phyloP scores from a whole-genome alignment of 1,140 invertebrate genomes.

The Heterodera carotae region DNA sequence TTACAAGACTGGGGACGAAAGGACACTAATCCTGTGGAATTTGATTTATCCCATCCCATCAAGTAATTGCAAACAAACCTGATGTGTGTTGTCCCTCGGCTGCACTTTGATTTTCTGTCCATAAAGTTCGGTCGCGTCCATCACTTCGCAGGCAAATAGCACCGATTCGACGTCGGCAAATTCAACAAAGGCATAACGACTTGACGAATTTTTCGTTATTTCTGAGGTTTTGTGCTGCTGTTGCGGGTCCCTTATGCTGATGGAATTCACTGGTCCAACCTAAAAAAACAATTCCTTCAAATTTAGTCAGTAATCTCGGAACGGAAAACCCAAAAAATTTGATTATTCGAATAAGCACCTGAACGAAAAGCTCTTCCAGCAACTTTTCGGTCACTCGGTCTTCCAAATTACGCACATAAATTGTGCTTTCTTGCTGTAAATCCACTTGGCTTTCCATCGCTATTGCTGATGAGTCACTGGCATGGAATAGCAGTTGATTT shows the following conservation, averaged over 20 bases:
- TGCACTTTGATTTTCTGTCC: slow-evolving; percentile 31
- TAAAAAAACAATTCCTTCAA: no score
- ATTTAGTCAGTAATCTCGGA: no score
- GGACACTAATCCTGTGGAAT: no score
- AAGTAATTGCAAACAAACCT: slow-evolving; percentile 22
- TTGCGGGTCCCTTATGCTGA: slow-evolving; percentile 6
- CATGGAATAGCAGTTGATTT: no score
- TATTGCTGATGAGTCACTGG: no score
- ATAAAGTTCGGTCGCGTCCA: slow-evolving; percentile 40
- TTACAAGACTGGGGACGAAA: no score
- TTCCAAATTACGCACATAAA: slow-evolving; percentile 35
- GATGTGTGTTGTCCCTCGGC: slow-evolving; percentile 36
- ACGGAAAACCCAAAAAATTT: background rate
- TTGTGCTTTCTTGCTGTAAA: slow-evolving; percentile 21
- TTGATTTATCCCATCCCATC: no score
- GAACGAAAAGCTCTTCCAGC: slow-evolving; percentile 41
- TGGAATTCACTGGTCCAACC: slow-evolving; percentile 17
- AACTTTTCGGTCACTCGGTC: slow-evolving; percentile 32
- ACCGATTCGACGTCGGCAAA: slow-evolving; percentile 44
- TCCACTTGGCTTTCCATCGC: no score
- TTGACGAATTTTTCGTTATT: background rate
- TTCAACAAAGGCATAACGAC: slow-evolving; percentile 39
- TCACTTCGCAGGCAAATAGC: slow-evolving; percentile 38
- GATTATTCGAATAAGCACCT: slow-evolving; percentile 5
- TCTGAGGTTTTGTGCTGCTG: background rate